These are phyloP conservation scores for Cylas formicarius DNA, from an alignment of 1,140 invertebrate species.

Conservation along the genomic window DNA sequence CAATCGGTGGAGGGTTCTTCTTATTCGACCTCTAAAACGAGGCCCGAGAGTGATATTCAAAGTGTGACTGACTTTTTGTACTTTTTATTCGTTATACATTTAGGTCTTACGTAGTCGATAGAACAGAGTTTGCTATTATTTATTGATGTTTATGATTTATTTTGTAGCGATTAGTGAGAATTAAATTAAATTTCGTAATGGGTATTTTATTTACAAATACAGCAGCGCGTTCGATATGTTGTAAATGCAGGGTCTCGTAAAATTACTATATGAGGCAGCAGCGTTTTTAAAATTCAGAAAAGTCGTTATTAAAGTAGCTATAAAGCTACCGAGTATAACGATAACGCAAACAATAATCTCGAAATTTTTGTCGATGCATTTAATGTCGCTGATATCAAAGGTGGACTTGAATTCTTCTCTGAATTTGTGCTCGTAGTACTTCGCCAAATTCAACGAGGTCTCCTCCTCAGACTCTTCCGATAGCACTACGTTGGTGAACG, in stretches of 20 bases:
- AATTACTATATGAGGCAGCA: slow-evolving; percentile 45
- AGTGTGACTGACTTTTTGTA: slow-evolving; percentile 15
- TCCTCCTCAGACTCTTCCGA: slow-evolving; percentile 9
- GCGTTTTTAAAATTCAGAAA: slow-evolving; percentile 56
- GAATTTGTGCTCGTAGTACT: slow-evolving; percentile 14
- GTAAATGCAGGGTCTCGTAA: slow-evolving; percentile 56
- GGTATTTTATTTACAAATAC: slow-evolving; percentile 23
- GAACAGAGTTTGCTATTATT: background rate
- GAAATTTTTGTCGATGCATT: slow-evolving; percentile 15
- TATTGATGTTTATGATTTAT: background rate
- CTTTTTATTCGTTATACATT: slow-evolving; percentile 13
- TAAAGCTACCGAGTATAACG: slow-evolving; percentile 44
- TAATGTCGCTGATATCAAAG: background rate
- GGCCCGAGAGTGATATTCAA: background rate
- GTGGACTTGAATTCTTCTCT: slow-evolving; percentile 8
- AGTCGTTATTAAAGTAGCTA: slow-evolving; percentile 51
- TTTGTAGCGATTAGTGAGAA: background rate
- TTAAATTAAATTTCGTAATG: background rate
- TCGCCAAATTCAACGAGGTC: background rate
- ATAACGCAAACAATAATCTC: slow-evolving; percentile 39
- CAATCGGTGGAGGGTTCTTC: slow-evolving; percentile 37
- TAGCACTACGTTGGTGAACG: slow-evolving; percentile 22
- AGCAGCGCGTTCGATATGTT: slow-evolving; percentile 42
- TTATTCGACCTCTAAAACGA: slow-evolving; percentile 41
- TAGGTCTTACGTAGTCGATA: background rate